These are phyloP conservation scores for Euborellia annulipes DNA, from an alignment of 1,140 invertebrate genomes.

Conservation along the genomic window DNA sequence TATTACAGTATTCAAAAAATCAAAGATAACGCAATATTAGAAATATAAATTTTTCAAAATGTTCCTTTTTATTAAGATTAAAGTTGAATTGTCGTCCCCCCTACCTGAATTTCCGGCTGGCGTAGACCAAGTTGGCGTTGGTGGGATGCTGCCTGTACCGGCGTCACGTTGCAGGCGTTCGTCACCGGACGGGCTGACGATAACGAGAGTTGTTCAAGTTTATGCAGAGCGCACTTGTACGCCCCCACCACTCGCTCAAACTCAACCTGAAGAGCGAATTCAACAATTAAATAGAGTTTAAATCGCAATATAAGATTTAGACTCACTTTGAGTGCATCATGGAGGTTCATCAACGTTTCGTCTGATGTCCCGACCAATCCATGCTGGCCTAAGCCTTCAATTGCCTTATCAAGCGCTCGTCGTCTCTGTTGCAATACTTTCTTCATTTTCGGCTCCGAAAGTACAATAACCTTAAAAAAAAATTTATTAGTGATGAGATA, in stretches of 20 bases:
- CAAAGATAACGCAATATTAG: too few relatives aligned
- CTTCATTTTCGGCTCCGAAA: constrained; percentile 36
- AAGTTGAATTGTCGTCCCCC: too few relatives aligned
- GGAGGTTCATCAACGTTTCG: constrained; percentile 37
- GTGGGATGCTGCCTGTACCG: constrained; percentile 72
- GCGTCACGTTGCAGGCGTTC: constrained; percentile 32
- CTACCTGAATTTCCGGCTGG: constrained; percentile 62
- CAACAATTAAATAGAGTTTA: constrained; percentile 50
- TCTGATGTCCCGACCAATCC: constrained; percentile 53
- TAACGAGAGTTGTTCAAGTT: constrained; percentile 62
- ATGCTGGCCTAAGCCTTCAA: constrained; percentile 74
- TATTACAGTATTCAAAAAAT: too few relatives aligned
- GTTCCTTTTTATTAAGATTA: not conserved
- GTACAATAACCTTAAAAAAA: constrained; percentile 18
- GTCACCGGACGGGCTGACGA: constrained; percentile 23
- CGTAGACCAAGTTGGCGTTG: constrained; percentile 71
- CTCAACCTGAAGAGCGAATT: constrained; percentile 63
- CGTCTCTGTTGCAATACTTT: constrained; percentile 43
- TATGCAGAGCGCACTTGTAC: constrained; percentile 74
- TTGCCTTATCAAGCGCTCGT: constrained; percentile 60
- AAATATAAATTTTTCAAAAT: constrained; percentile 18
- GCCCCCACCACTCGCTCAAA: constrained; percentile 67
- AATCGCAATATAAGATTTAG: constrained; percentile 31
- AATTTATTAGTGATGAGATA: not conserved
- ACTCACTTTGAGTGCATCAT: constrained; percentile 29